phyloP scores from a whole-genome alignment of 2,888 invertebrate genomes.

The Plagodis dolabraria region DNA sequence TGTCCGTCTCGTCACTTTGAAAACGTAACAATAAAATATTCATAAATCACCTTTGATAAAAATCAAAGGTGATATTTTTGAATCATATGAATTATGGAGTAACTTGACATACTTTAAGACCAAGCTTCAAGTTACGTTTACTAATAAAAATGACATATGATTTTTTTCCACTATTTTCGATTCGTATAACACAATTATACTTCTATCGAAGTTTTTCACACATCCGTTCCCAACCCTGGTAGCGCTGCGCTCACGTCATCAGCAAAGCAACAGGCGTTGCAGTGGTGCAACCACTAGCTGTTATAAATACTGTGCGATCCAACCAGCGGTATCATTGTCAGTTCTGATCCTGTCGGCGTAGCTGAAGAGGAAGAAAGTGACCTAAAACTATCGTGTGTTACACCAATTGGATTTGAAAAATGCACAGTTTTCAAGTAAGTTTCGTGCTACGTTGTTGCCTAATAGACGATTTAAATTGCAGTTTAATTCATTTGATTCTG shows the following conservation, averaged over 20 bases:
- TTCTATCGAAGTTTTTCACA: conserved; percentile 2
- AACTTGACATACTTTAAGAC: too few relatives aligned
- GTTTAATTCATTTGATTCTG: too few relatives aligned
- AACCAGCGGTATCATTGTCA: conserved; percentile 64
- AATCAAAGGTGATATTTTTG: too few relatives aligned
- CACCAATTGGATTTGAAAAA: conserved; percentile 51
- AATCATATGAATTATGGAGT: too few relatives aligned
- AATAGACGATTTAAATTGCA: too few relatives aligned
- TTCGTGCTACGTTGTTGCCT: conserved; percentile 13
- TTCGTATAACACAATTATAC: too few relatives aligned
- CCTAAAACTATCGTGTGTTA: conserved; percentile 36
- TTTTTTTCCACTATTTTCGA: too few relatives aligned
- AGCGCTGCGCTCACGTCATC: conserved; percentile 16
- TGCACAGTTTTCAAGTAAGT: conserved; percentile 81
- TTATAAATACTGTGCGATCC: conserved; percentile 71
- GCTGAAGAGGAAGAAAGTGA: conserved; percentile 83
- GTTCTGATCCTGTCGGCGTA: conserved; percentile 77
- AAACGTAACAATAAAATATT: too few relatives aligned
- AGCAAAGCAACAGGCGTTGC: conserved; percentile 29
- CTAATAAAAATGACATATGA: too few relatives aligned
- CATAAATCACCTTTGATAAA: too few relatives aligned
- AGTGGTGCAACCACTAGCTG: conserved; percentile 62
- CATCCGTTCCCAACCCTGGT: conserved; percentile 11
- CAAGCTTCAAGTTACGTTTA: too few relatives aligned
- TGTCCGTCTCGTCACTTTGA: too few relatives aligned